Base-by-base conservation (phyloP, 2,797 vertebrate genomes). In the Sebastes alutus region DNA sequence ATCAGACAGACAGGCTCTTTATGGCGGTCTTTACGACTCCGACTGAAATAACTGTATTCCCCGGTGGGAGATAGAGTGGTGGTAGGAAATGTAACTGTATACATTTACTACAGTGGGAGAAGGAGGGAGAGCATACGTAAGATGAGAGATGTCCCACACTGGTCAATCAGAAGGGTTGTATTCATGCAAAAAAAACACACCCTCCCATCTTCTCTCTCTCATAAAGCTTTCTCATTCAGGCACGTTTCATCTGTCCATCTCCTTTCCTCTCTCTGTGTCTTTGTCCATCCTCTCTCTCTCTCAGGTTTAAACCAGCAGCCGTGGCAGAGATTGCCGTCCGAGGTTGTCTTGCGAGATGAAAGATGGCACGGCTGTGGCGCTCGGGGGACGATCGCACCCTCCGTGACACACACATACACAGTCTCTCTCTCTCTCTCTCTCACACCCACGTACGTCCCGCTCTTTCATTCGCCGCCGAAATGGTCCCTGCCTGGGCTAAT, bases 401-500 rank as follows among this genome's bases (percentile, higher is more conserved):
- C 78, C 6, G 49, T 85, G 85, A 85, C 78, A 88, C 75, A 33
- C 84, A 70, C 77, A 60, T 68, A 68, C 77, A 70, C 72, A 66
- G 67, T 58, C 62, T 92, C 87, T 7, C 61, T 18, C 74, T n/a
- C 75, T 20, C 74, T n/a, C 76, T 64, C 80, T 22, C 86, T 49
- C 82, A 60, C 89, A 87, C 77, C 63, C 90, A 80, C 80, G 83
- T 95, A 82, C 62, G 66, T 87, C 96, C 95, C 92, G 95, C 95
- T 97, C 95, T 97, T 96, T 94, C 93, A 96, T 97, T 97, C 95
- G 95, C 95, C 95, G 77, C 95, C 91, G 96, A 98, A 97, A 98
- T 98, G 97, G 97, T 97, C 97, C 96, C 96, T 96, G 97, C 97
- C 97, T 98, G 93, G 94, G 96, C 97, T 98, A 96, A 99, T 99